Base-by-base conservation (phyloP, 2,113 vertebrate genomes). In the Pampusana beccarii region DNA sequence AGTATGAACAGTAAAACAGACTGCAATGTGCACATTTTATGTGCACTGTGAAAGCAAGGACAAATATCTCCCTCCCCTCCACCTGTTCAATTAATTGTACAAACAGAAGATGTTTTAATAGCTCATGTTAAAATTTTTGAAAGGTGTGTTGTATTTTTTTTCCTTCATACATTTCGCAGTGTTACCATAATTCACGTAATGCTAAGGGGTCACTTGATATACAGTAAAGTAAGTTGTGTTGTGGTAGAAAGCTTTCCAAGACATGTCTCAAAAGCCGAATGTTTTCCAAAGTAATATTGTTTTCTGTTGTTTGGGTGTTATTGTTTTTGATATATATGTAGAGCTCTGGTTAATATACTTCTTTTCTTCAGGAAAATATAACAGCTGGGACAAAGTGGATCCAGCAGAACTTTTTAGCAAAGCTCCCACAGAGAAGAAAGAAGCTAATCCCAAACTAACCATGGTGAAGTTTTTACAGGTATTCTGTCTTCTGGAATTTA, bases 391-490 rank as follows among this genome's bases (percentile, higher is more conserved):
- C 94, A 99, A 99, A 95, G 99, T 99, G 86, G 99, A 99, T 88
- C 99, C 99, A 3, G 99, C 98, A 64, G 99, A 99, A 88, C 98
- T 99, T 42, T 99, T 99, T 92, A 99, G 99, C 91, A 99, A 99
- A 97, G 99, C 99, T 69, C 99, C 99, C 1, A 99, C 99, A 15
- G 99, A 99, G 97, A 99, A 99, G 97, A 99, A 99, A 95, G 99
- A 99, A 95, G 99, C 99, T 70, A 99, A 99, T 96, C 99, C 99
- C n/a, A 99, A 99, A 97, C 98, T 99, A 91, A 99, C 97, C 96
- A 99, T 99, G 99, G 98, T 99, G 96, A 99, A 99, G 97, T 99
- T 99, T 97, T 98, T 99, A 31, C 99, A 99, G 98, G 99, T 99
- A 88, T 9, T 93, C 28, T 86, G 56, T 73, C n/a, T 88, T 75